Conservation (phyloP, 2,113 vertebrate species). For the Rhinoderma darwinii region DNA sequence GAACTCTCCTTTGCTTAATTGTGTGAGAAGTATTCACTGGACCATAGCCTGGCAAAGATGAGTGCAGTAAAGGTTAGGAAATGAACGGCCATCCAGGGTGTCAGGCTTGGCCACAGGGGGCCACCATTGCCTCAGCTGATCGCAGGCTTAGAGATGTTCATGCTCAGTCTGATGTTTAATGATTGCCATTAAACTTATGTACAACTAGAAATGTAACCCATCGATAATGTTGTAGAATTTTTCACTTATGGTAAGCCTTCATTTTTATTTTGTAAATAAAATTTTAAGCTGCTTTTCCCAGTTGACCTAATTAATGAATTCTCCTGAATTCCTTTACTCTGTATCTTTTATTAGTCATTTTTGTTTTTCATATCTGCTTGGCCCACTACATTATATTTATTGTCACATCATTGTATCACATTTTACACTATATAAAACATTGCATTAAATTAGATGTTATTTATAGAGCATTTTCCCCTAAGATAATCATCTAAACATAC, state of each 20-base stretch:
- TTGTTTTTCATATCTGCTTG: background rate
- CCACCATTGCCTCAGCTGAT: background rate
- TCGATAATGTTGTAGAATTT: background rate
- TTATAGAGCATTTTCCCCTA: too few relatives aligned
- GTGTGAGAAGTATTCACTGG: background rate
- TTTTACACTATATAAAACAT: background rate
- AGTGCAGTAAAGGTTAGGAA: background rate
- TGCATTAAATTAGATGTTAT: background rate
- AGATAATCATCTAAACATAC: too few relatives aligned
- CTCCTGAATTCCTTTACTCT: background rate
- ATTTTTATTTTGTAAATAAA: background rate
- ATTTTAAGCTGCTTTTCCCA: background rate
- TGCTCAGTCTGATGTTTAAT: background rate
- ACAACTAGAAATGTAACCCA: background rate
- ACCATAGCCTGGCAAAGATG: background rate
- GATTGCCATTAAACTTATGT: background rate
- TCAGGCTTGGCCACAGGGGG: background rate
- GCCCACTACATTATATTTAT: background rate
- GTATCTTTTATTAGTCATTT: background rate
- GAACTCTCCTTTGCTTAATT: background rate
- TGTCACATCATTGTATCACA: background rate
- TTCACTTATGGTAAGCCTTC: background rate
- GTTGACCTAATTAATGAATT: background rate
- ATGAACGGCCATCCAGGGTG: background rate
- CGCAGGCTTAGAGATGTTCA: background rate